These are phyloP conservation scores for Drosophila meridionalis DNA, from an alignment of 2,888 invertebrate genomes.

Conservation along the genomic window DNA sequence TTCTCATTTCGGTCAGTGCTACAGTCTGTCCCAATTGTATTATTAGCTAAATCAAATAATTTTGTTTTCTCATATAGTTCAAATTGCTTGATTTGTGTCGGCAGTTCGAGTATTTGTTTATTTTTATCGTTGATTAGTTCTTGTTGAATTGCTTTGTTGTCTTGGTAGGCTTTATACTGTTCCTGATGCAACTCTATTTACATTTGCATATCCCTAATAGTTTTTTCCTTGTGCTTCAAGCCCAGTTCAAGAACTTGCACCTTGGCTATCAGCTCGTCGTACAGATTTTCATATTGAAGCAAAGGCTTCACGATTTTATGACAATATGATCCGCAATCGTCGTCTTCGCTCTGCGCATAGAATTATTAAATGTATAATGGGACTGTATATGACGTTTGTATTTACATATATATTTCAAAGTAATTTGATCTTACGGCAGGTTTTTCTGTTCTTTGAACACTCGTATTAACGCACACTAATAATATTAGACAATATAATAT, in stretches of 20 bases:
- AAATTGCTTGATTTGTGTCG: background rate
- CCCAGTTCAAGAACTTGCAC: conserved; percentile 1
- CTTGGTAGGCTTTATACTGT: conserved; percentile 2
- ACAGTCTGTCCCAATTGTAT: background rate
- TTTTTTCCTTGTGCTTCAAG: conserved; percentile 1
- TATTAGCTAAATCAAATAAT: background rate
- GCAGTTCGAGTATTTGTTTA: background rate
- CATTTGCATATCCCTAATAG: background rate
- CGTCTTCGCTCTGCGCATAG: conserved; percentile 1
- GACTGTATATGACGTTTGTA: too few relatives aligned
- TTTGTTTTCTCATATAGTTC: background rate
- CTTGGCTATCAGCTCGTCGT: background rate
- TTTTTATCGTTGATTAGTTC: conserved; percentile 2
- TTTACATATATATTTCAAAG: too few relatives aligned
- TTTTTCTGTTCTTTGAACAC: background rate
- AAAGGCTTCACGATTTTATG: conserved; percentile 27
- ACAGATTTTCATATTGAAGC: conserved; percentile 21
- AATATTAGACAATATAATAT: conserved; percentile 3
- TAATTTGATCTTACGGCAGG: background rate
- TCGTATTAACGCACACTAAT: conserved; percentile 5
- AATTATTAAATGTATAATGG: too few relatives aligned
- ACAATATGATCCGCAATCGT: conserved; percentile 18
- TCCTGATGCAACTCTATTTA: conserved; percentile 13
- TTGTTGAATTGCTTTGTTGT: background rate
- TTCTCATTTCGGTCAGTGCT: background rate